These are phyloP conservation scores for Coracopsis vasa DNA, from an alignment of 2,113 vertebrate genomes.

Conservation along the genomic window DNA sequence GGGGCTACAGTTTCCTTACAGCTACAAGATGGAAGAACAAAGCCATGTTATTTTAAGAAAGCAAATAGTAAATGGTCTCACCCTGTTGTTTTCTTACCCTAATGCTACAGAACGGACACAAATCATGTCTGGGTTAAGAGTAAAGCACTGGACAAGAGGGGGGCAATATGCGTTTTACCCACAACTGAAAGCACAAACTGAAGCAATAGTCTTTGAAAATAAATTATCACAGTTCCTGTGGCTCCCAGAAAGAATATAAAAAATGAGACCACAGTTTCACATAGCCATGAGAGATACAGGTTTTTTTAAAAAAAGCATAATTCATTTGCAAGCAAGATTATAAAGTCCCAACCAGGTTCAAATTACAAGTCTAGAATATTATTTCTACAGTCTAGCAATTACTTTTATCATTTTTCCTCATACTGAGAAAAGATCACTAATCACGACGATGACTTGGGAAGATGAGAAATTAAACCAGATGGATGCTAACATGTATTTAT, in stretches of 20 bases:
- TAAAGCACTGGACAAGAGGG: background rate
- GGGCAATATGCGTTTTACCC: background rate
- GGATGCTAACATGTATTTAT: background rate
- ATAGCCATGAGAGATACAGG: background rate
- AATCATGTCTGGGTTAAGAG: background rate
- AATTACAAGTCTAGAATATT: background rate
- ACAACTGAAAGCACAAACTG: background rate
- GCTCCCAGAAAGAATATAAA: background rate
- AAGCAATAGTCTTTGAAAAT: background rate
- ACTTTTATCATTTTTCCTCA: background rate
- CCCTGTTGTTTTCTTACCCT: background rate
- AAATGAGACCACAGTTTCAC: background rate
- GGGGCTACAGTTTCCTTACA: background rate
- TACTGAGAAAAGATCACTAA: background rate
- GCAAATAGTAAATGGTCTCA: background rate
- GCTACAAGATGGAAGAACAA: background rate
- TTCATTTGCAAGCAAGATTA: background rate
- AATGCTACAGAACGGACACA: background rate
- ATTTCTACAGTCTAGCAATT: background rate
- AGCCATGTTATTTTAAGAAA: background rate
- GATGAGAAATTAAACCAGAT: constrained; percentile 23
- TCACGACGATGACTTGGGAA: constrained; percentile 18
- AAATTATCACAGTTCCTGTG: background rate
- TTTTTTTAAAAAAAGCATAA: background rate
- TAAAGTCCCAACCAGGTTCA: background rate